Conservation (phyloP, 2,888 invertebrate species). For the Falcaria lacertinaria region DNA sequence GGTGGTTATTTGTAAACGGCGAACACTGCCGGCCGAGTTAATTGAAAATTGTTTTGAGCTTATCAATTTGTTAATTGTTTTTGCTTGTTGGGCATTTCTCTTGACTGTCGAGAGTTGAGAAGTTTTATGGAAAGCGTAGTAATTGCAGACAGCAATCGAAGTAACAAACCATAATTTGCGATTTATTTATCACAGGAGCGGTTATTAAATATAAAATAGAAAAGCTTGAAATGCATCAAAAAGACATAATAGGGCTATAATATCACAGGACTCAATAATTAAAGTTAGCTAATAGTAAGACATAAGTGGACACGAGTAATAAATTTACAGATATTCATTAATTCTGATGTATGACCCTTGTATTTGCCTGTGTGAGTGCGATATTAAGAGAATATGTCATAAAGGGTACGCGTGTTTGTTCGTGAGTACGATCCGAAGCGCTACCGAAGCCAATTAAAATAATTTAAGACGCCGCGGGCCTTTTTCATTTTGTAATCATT, state of each 20-base stretch:
- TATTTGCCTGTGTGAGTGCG: conserved; percentile 17
- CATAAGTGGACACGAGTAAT: conserved; percentile 28
- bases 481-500: conserved; percentile 77
- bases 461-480: conserved; percentile 74
- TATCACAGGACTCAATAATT: conserved; percentile 23
- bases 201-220: not conserved
- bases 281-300: conserved; percentile 24
- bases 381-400: conserved; percentile 34
- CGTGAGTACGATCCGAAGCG: conserved; percentile 50
- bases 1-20: conserved; percentile 78
- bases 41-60: conserved; percentile 80
- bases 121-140: conserved; percentile 51
- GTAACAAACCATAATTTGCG: conserved; percentile 4
- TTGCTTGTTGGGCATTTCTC: conserved; percentile 74
- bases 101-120: conserved; percentile 52
- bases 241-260: conserved; percentile 13
- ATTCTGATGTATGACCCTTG: conserved; percentile 30
- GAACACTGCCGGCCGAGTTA: conserved; percentile 75
- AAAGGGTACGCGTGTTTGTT: conserved; percentile 37
- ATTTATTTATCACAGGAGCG: not conserved
- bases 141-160: conserved; percentile 11
- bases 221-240: not conserved
- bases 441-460: conserved; percentile 81
- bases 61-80: conserved; percentile 80
- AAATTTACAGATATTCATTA: conserved; percentile 34